Evolutionary conservation across 2,797 vertebrate genomes (phyloP).

Genomic region (Lophius americanus): DNA sequence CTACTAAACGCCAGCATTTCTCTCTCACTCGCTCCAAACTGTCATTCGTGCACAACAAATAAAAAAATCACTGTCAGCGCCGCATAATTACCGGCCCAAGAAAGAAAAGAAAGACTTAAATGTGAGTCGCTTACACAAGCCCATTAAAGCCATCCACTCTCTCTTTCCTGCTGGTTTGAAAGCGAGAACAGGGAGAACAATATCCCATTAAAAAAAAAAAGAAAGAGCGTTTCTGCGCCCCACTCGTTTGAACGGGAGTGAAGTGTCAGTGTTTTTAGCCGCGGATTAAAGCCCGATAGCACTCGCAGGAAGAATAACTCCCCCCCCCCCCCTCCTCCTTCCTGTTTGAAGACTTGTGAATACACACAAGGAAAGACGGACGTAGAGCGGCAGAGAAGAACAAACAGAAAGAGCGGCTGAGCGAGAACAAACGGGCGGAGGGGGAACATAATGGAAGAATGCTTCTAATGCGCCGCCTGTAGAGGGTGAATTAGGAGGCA

Average conservation of each 20-base stretch:
- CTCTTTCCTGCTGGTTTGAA: conserved; percentile 80
- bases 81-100: conserved; percentile 67
- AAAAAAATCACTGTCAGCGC: conserved; percentile 57
- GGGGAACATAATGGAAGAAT: conserved; percentile 64
- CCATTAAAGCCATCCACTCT: conserved; percentile 82
- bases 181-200: conserved; percentile 81
- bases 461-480: conserved; percentile 61
- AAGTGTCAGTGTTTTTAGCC: conserved; percentile 78
- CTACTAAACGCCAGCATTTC: conserved; percentile 21
- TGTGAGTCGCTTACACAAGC: conserved; percentile 79
- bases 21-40: conserved; percentile 42
- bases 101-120: conserved; percentile 78
- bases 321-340: conserved; percentile 26
- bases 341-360: conserved; percentile 74
- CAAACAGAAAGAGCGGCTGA: conserved; percentile 42
- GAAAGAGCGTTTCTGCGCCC: conserved; percentile 72
- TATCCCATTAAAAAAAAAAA: conserved; percentile 76
- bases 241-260: conserved; percentile 74
- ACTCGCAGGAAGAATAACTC: conserved; percentile 75
- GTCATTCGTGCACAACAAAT: conserved; percentile 63
- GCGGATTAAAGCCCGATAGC: conserved; percentile 83
- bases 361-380: conserved; percentile 60
- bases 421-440: conserved; percentile 51
- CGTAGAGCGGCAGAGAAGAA: conserved; percentile 44
- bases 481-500: conserved; percentile 75